Evolutionary conservation across 2,113 vertebrate genomes (phyloP).

Genomic region (Romanogobio albipinnatus): DNA sequence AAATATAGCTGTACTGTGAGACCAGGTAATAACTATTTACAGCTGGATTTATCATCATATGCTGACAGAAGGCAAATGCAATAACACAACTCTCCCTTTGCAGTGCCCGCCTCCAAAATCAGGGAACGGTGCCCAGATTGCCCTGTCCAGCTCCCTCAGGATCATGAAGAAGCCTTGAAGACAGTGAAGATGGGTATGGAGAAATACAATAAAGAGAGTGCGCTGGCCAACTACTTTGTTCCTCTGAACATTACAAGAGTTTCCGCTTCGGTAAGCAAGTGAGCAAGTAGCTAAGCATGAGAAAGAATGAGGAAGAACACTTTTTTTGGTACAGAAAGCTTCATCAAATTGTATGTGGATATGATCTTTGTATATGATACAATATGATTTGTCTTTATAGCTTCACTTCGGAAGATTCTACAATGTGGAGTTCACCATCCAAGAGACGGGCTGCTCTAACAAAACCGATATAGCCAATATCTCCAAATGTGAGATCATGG

Average conservation of each 20-base stretch:
- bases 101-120: conserved; percentile 62
- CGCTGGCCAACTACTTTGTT: conserved; percentile 64
- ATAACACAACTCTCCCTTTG: conserved; percentile 30
- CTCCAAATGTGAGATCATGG: conserved; percentile 67
- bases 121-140: conserved; percentile 60
- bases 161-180: conserved; percentile 52
- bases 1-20: conserved; percentile 71
- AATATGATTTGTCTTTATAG: conserved; percentile 57
- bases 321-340: background rate
- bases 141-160: rapidly evolving
- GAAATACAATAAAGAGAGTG: conserved; percentile 71
- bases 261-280: conserved; percentile 49
- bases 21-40: conserved; percentile 66
- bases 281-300: background rate
- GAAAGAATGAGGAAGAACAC: background rate
- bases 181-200: conserved; percentile 57
- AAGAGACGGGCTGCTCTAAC: conserved; percentile 73
- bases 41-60: background rate
- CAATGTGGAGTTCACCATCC: conserved; percentile 73
- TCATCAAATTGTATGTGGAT: background rate
- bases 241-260: conserved; percentile 65
- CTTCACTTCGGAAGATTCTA: conserved; percentile 52
- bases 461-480: background rate
- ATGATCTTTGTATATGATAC: background rate
- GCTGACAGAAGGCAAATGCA: background rate